Evolutionary conservation across 2,888 invertebrate species (phyloP).

Genomic region (Drosophila falleni): DNA sequence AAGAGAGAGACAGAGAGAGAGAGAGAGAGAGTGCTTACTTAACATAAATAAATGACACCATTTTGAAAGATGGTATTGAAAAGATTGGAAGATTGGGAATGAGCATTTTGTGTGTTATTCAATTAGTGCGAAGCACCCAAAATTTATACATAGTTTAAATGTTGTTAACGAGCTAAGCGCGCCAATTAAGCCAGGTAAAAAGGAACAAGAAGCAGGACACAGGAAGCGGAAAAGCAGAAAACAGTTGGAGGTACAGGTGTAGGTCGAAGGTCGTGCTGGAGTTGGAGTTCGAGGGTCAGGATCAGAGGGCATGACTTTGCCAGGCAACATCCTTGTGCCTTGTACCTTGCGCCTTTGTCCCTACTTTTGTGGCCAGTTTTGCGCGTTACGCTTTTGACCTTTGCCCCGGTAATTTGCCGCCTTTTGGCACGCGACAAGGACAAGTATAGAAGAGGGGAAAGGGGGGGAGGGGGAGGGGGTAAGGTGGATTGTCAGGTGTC

Average conservation of each 20-base stretch:
- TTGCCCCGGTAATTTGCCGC: conserved; percentile 65
- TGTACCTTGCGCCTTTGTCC: conserved; percentile 38
- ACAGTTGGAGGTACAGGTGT: neutral
- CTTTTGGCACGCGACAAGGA: conserved; percentile 60
- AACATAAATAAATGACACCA: conserved; percentile 62
- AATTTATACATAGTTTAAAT: conserved; percentile 75
- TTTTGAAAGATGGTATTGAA: neutral
- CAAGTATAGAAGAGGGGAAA: neutral
- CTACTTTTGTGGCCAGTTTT: conserved; percentile 61
- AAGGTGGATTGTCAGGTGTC: conserved; percentile 9
- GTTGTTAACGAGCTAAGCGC: conserved; percentile 80
- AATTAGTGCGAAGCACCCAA: conserved; percentile 65
- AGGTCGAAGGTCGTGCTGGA: no score
- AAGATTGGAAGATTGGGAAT: neutral
- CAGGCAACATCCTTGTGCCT: neutral
- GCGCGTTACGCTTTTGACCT: conserved; percentile 65
- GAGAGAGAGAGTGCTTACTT: conserved; percentile 31
- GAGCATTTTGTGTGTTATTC: conserved; percentile 60
- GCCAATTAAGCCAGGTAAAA: conserved; percentile 67
- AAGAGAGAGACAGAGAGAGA: neutral
- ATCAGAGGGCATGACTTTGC: conserved; percentile 6
- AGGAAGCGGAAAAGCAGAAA: no score
- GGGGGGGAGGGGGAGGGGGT: no score
- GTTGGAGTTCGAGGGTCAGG: conserved; percentile 4
- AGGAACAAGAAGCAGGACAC: neutral